Evolutionary conservation across 35 echinoderm and acorn worm genomes (phyloP).

Genomic region (Apostichopus japonicus): DNA sequence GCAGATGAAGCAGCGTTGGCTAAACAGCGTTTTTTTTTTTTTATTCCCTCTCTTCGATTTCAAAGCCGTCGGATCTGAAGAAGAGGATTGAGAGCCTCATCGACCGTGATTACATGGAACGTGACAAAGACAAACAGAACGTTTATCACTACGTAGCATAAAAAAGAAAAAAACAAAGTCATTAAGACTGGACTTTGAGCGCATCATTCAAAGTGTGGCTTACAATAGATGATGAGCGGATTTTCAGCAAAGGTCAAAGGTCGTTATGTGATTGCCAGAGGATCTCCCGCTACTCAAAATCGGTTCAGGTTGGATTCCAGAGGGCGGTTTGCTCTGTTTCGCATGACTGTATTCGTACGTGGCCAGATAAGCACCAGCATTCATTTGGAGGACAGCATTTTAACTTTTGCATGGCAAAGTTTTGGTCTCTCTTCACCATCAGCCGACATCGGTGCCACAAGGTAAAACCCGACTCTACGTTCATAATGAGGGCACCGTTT

Average conservation of each 20-base stretch:
- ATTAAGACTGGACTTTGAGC: neutral
- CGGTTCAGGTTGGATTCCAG: neutral
- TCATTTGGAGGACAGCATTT: no score
- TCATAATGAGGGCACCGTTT: no score
- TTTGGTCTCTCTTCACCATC: no score
- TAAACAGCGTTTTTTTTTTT: no score
- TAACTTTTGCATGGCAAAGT: no score
- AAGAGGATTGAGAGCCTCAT: slow-evolving; percentile 99
- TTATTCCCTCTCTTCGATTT: neutral
- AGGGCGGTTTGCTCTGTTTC: neutral
- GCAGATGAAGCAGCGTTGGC: no score
- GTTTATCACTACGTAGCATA: slow-evolving; percentile 98
- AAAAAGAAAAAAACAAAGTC: slow-evolving; percentile 11
- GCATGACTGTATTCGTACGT: no score
- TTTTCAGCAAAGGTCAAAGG: neutral
- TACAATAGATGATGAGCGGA: neutral
- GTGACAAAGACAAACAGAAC: slow-evolving; percentile 95
- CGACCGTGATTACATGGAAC: slow-evolving; percentile 97
- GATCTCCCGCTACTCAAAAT: no score
- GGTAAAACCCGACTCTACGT: no score
- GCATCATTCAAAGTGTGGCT: neutral
- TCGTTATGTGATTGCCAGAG: no score
- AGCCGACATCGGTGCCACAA: no score
- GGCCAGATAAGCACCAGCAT: no score
- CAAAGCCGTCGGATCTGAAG: slow-evolving; percentile 92